Evolutionary conservation across 2,797 vertebrate genomes (phyloP), one percentile per base, ranked within the genome.

Genomic region (Mionectes olivaceus): DNA sequence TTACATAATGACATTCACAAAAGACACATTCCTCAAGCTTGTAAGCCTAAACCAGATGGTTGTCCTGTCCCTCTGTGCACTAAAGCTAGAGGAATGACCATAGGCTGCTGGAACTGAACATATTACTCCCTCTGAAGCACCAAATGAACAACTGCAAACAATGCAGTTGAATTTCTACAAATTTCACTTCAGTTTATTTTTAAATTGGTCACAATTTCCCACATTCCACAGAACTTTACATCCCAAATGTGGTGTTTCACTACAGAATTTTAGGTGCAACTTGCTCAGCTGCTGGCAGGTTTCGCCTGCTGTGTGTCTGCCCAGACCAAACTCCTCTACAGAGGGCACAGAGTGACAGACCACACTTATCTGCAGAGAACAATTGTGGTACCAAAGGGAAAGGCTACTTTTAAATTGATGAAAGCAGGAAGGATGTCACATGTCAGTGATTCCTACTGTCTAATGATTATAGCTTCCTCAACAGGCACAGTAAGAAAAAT

Each of bases 401-500:
- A 93, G 27, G 24, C 24, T 83, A 67, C 77, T 75, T 94, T 35
- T 47, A 75, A 65, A 80, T 18, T 73, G 89, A 88, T 74, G 49
- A 77, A 90, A 93, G 61, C 76, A 89, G 90, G 74, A 87, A 55
- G 68, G 69, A 86, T 85, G 81, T 81, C 46, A 7, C 49, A 52
- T 50, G 63, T 70, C 75, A 63, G 59, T 53, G 60, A 78, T 63
- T 93, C 64, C 75, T 56, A 76, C 75, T 67, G 84, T 82, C 84
- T 83, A 79, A 91, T 50, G 46, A 92, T 92, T 92, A 92, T 3
- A 96, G 74, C 53, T 93, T 96, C 71, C 61, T 84, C 44, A 85
- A 68, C 8, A 84, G 41, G 30, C 79, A 87, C 75, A 80, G 79
- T 52, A 43, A 73, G 82, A 76, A 73, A 55, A 69, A 76, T 10